These are phyloP conservation scores for Monopis laevigella DNA, from an alignment of 2,888 invertebrate species.

Conservation along the genomic window DNA sequence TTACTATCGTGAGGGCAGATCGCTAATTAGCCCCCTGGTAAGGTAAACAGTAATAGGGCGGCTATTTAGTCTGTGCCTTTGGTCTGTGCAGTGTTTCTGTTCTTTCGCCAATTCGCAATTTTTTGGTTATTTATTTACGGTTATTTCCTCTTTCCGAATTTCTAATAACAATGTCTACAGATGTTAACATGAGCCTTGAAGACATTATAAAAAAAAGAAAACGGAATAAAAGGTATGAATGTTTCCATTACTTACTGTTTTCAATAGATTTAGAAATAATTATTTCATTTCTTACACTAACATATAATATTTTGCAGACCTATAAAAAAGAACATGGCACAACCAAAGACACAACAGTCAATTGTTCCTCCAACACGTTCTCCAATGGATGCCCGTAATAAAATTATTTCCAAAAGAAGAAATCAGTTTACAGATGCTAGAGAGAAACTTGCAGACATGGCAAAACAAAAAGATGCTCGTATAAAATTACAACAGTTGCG, in stretches of 20 bases:
- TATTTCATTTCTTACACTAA: slow-evolving; percentile 15
- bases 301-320: slow-evolving; percentile 18
- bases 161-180: slow-evolving; percentile 34
- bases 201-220: slow-evolving; percentile 55
- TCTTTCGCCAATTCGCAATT: no score
- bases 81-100: no score
- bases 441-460: slow-evolving; percentile 80
- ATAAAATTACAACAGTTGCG: slow-evolving; percentile 74
- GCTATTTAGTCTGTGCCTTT: neutral
- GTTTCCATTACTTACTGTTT: neutral
- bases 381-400: slow-evolving; percentile 75
- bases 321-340: slow-evolving; percentile 23
- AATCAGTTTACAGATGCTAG: slow-evolving; percentile 81
- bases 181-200: slow-evolving; percentile 55
- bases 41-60: no score
- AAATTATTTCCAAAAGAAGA: slow-evolving; percentile 81
- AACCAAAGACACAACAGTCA: neutral
- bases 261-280: slow-evolving; percentile 1
- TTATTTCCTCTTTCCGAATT: neutral
- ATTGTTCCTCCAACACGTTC: neutral
- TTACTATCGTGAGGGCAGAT: no score
- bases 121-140: neutral
- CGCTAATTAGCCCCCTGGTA: no score
- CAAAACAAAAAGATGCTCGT: slow-evolving; percentile 80
- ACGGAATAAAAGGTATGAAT: slow-evolving; percentile 23